phyloP scores from a whole-genome alignment of 2,888 invertebrate species.

The Melikaiella ostensackeni region DNA sequence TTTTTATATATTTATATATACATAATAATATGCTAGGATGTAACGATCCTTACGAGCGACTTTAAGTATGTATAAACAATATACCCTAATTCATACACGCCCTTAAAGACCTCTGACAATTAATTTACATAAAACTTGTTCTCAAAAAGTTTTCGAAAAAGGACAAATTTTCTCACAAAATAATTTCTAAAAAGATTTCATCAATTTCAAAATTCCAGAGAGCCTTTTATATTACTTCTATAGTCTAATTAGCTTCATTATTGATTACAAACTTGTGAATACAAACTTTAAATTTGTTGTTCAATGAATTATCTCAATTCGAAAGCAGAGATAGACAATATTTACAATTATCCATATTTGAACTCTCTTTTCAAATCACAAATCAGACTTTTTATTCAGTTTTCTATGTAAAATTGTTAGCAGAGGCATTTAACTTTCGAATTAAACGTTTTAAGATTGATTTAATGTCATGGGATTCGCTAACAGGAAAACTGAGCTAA shows the following conservation, averaged over 20 bases:
- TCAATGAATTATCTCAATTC: not conserved
- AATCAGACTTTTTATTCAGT: not conserved
- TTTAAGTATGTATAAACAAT: constrained; percentile 46
- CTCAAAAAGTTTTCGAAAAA: not conserved
- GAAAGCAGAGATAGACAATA: not conserved
- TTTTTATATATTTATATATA: constrained; percentile 31
- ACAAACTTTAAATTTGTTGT: not conserved
- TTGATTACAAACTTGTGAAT: not conserved
- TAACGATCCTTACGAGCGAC: constrained; percentile 55
- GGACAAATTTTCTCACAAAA: not conserved
- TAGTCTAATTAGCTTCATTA: not conserved
- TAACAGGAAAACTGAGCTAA: not conserved
- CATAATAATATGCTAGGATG: constrained; percentile 31
- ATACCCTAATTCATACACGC: constrained; percentile 5
- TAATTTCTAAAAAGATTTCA: not conserved
- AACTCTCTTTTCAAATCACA: not conserved
- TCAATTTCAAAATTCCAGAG: not conserved
- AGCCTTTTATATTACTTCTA: not conserved
- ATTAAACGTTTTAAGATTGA: not conserved
- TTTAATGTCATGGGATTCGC: not conserved
- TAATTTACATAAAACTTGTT: not conserved
- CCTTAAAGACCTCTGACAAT: not conserved
- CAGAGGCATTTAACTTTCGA: not conserved
- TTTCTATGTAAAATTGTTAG: not conserved
- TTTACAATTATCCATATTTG: not conserved